Evolutionary conservation across 2,797 vertebrate genomes (phyloP).

Genomic region (Paedocypris micromegethes): DNA sequence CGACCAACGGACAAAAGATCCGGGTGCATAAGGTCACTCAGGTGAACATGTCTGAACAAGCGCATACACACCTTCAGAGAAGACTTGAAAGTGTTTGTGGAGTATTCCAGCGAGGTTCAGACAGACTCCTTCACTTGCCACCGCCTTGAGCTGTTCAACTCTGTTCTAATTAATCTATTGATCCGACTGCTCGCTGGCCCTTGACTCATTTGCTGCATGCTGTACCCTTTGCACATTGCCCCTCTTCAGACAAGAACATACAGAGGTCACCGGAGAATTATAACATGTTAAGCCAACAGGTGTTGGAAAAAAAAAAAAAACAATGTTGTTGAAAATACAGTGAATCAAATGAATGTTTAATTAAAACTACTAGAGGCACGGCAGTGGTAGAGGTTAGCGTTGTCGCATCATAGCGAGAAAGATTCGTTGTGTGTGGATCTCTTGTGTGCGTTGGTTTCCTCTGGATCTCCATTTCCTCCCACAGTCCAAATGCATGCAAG

Average conservation of each 20-base stretch:
- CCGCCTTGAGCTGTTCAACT: constrained; percentile 20
- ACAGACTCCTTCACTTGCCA: constrained; percentile 8
- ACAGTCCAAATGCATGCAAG: too few species aligned
- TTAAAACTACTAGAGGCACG: too few species aligned
- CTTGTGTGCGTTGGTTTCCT: too few species aligned
- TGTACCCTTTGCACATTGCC: neutral
- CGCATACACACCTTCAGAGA: constrained; percentile 31
- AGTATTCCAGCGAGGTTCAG: constrained; percentile 24
- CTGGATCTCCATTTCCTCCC: too few species aligned
- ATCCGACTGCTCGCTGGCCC: constrained; percentile 24
- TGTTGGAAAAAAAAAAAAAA: neutral
- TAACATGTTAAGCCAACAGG: constrained; percentile 8
- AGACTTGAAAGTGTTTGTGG: constrained; percentile 26
- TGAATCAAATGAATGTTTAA: too few species aligned
- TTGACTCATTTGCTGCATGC: constrained; percentile 7
- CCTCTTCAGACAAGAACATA: constrained; percentile 11
- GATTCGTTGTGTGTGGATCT: too few species aligned
- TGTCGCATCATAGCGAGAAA: too few species aligned
- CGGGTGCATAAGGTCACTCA: constrained; percentile 20
- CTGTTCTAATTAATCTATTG: constrained; percentile 42
- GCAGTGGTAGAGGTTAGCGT: neutral
- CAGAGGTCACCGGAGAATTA: constrained; percentile 10
- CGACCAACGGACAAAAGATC: constrained; percentile 34
- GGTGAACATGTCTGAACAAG: constrained; percentile 35
- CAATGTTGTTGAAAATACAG: neutral